Evolutionary conservation across 2,113 vertebrate genomes (phyloP).

Genomic region (Pungitius pungitius): DNA sequence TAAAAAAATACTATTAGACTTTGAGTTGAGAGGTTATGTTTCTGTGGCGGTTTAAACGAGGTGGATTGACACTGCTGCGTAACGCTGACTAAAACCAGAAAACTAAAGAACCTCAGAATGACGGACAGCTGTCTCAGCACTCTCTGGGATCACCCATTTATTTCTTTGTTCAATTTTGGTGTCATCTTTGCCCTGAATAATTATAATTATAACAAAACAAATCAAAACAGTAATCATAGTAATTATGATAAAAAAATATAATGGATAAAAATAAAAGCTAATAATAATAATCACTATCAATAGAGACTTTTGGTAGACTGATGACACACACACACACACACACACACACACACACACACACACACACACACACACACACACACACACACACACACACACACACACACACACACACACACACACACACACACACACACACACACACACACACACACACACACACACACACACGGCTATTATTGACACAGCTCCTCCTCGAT

Average conservation of each 20-base stretch:
- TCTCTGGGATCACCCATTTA: conserved; percentile 42
- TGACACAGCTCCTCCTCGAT: conserved; percentile 54
- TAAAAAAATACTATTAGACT: conserved; percentile 62
- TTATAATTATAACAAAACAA: conserved; percentile 56
- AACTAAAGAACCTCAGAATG: conserved; percentile 52
- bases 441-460: neutral
- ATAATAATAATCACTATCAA: conserved; percentile 63
- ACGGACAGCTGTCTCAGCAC: conserved; percentile 24
- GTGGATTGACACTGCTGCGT: conserved; percentile 47
- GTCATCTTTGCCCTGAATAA: conserved; percentile 82
- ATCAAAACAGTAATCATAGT: conserved; percentile 52
- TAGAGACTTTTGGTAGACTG: conserved; percentile 76
- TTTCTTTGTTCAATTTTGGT: conserved; percentile 81
- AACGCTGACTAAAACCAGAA: conserved; percentile 36
- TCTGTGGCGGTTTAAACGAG: conserved; percentile 32
- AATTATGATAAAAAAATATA: conserved; percentile 60
- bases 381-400: conserved; percentile 1
- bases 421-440: too few species aligned
- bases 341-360: too few species aligned
- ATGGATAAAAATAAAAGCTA: conserved; percentile 64
- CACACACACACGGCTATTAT: conserved; percentile 56
- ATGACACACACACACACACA: conserved; percentile 21
- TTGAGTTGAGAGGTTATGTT: conserved; percentile 49
- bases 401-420: conserved; percentile 2
- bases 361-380: conserved; percentile 42